These are phyloP conservation scores for Pomatostomus ruficeps DNA, from an alignment of 2,113 vertebrate species.

Conservation along the genomic window DNA sequence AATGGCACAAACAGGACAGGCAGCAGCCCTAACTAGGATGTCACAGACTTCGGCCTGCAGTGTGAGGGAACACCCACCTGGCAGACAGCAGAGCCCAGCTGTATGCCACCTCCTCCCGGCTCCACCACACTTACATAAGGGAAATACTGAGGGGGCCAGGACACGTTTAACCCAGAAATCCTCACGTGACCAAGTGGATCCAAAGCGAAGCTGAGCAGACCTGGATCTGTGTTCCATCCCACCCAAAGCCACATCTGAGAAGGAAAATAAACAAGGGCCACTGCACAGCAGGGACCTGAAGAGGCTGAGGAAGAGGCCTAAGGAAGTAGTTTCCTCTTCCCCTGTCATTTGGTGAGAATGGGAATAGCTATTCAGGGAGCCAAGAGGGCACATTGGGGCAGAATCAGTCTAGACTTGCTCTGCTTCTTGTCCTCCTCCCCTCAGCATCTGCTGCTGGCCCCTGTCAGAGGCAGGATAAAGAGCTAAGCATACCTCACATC, in stretches of 20 bases:
- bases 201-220: background rate
- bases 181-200: background rate
- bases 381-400: background rate
- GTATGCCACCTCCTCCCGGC: background rate
- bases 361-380: background rate
- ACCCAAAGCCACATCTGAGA: background rate
- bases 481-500: background rate
- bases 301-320: background rate
- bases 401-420: background rate
- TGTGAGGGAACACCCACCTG: background rate
- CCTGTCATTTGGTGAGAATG: background rate
- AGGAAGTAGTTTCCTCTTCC: background rate
- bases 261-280: background rate
- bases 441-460: background rate
- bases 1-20: background rate
- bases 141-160: background rate
- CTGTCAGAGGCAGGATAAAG: background rate
- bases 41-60: rapidly evolving
- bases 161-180: background rate
- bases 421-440: background rate
- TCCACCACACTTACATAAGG: background rate
- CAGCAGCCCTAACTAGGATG: background rate
- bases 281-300: rapidly evolving
- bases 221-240: background rate
- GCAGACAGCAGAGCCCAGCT: background rate